Conservation (phyloP, 2,113 vertebrate genomes). For the Fulmarus glacialis region DNA sequence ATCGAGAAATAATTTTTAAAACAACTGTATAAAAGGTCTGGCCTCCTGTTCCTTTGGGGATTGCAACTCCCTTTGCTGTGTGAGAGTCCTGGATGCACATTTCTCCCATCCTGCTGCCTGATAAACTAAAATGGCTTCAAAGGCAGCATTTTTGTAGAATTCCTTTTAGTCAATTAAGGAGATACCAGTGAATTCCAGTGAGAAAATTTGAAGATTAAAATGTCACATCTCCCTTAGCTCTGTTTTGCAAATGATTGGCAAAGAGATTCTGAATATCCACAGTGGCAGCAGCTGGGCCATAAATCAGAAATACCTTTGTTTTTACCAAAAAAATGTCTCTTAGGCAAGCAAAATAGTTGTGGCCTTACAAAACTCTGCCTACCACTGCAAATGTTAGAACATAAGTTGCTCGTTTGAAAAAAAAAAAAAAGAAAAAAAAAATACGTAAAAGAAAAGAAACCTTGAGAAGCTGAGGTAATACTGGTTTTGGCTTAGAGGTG, state of each 20-base stretch:
- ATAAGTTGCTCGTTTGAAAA: background rate
- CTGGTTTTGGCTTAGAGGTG: background rate
- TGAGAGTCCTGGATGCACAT: background rate
- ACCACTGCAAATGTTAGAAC: background rate
- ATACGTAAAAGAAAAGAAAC: background rate
- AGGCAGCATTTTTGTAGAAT: background rate
- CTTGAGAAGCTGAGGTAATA: background rate
- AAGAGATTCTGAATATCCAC: background rate
- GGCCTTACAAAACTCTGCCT: background rate
- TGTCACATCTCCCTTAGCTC: background rate
- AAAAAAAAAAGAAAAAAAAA: background rate
- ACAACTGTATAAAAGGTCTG: background rate
- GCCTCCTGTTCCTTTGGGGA: background rate
- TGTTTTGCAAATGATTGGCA: background rate
- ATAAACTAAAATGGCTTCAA: background rate
- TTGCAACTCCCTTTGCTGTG: conserved; percentile 4
- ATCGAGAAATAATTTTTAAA: background rate
- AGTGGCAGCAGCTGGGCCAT: background rate
- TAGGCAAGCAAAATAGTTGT: background rate
- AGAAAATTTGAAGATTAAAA: background rate
- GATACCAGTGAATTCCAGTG: background rate
- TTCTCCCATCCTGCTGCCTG: conserved; percentile 30
- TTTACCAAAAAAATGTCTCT: background rate
- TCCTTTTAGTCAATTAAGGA: background rate
- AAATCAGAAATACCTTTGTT: background rate